Base-by-base conservation (phyloP, 2,113 vertebrate species). In the Dolichallabes microphthalmus region DNA sequence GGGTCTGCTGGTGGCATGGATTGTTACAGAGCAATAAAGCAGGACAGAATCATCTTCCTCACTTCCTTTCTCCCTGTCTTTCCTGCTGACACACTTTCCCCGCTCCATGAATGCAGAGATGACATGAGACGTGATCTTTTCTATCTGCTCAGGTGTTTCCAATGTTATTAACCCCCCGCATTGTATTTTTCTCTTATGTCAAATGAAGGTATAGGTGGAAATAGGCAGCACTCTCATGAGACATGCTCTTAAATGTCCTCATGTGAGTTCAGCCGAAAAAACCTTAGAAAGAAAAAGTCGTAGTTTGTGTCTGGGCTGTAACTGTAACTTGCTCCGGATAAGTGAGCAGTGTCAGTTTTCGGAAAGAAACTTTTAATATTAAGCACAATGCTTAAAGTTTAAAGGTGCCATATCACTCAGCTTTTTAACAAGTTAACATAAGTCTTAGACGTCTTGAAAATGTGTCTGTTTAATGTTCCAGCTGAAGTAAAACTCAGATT, bases 161-260 rank as follows among this genome's bases (percentile, higher is more conserved):
- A 13, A 78, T 80, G 82, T 88, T 87, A 82, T 85, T 86, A 82
- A 68, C 89, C 88, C 87, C 92, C 82, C 86, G 74, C 66, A 87
- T 89, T 93, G 89, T 90, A 90, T 90, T 89, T 89, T 86, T 92
- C 85, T 91, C 4, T 50, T 22, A 63, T 61, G 68, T 82, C 84
- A 78, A 39, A 58, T 58, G 20, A n/a, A 27, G 17, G 57, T n/a
- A 75, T n/a, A 27, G 50, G 73, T 76, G 80, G 32, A 32, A 83
- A 50, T 53, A 84, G 76, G 63, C 27, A 75, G 63, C 79, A 68
- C 30, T 68, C 75, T 83, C 35, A 32, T 52, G 73, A 71, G 75
- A 86, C 52, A 81, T 83, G 52, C 64, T 80, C 19, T 68, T 78
- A 82, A 86, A 83, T 71, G 85, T 61, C 80, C 82, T 79, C 64